These are phyloP conservation scores for Nemotelus nigrinus DNA, from an alignment of 2,888 invertebrate genomes.

Conservation along the genomic window DNA sequence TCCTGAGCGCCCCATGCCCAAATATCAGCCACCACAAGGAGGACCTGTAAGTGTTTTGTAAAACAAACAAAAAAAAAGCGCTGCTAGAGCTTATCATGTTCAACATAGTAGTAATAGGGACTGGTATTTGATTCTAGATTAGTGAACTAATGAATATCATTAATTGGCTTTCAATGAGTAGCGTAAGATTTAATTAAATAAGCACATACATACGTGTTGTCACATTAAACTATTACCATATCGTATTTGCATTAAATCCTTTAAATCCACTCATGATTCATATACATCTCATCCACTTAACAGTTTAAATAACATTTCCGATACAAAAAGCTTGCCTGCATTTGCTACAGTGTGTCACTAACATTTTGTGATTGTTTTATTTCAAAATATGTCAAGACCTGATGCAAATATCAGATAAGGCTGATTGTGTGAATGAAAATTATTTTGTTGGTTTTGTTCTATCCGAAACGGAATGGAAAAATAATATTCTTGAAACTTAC, in stretches of 20 bases:
- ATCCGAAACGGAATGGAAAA: no score
- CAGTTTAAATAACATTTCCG: no score
- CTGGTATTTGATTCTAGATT: constrained; percentile 12
- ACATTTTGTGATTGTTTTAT: no score
- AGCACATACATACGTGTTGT: not conserved
- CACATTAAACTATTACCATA: constrained; percentile 23
- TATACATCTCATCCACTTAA: no score
- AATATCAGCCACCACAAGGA: constrained; percentile 74
- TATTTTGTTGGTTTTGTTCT: no score
- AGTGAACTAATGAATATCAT: not conserved
- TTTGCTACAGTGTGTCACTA: no score
- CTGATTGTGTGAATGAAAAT: no score
- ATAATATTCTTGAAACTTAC: no score
- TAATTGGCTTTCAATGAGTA: constrained; percentile 15
- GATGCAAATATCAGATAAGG: no score
- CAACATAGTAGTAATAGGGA: not conserved
- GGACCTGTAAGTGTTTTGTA: constrained; percentile 71
- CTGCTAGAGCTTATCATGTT: not conserved
- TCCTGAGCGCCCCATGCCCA: constrained; percentile 70
- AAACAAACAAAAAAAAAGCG: constrained; percentile 32
- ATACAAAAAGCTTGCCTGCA: no score
- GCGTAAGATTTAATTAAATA: constrained; percentile 22
- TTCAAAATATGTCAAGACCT: no score
- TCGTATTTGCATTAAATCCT: constrained; percentile 4
- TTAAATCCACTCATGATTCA: not conserved